phyloP scores from a whole-genome alignment of 2,113 vertebrate species.

The Columba janthina region DNA sequence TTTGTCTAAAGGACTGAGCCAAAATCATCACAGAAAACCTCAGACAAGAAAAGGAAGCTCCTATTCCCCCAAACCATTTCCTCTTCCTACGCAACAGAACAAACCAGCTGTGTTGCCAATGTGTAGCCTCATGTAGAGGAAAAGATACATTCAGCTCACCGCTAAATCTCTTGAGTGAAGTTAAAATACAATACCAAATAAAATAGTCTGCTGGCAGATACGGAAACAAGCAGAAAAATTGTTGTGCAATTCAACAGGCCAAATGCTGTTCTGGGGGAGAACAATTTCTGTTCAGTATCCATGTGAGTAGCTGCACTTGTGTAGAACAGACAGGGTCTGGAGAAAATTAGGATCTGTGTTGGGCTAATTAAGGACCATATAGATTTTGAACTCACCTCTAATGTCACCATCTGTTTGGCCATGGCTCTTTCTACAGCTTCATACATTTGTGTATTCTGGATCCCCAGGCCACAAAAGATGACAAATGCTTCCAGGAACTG shows the following conservation, averaged over 20 bases:
- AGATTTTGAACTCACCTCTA: conserved; percentile 86
- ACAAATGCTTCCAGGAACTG: conserved; percentile 98
- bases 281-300: not conserved
- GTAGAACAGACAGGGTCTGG: not conserved
- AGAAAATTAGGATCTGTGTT: not conserved
- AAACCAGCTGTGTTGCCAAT: not conserved
- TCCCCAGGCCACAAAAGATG: conserved; percentile 96
- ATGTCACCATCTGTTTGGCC: conserved; percentile 97
- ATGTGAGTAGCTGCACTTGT: not conserved
- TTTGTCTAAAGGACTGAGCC: conserved; percentile 19
- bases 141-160: not conserved
- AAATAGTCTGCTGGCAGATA: not conserved
- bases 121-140: not conserved
- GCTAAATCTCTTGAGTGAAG: not conserved
- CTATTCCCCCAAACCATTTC: not conserved
- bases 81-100: not conserved
- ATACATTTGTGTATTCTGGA: conserved; percentile 99
- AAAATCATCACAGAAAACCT: conserved; percentile 37
- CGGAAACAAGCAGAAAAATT: not conserved
- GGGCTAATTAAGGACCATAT: conserved; percentile 9
- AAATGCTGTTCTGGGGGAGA: not conserved
- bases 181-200: not conserved
- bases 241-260: not conserved
- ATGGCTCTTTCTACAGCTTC: conserved; percentile 94
- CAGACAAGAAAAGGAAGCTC: conserved; percentile 14